phyloP scores from a whole-genome alignment of 2,113 vertebrate species.

The Microcebus lehilahytsara region DNA sequence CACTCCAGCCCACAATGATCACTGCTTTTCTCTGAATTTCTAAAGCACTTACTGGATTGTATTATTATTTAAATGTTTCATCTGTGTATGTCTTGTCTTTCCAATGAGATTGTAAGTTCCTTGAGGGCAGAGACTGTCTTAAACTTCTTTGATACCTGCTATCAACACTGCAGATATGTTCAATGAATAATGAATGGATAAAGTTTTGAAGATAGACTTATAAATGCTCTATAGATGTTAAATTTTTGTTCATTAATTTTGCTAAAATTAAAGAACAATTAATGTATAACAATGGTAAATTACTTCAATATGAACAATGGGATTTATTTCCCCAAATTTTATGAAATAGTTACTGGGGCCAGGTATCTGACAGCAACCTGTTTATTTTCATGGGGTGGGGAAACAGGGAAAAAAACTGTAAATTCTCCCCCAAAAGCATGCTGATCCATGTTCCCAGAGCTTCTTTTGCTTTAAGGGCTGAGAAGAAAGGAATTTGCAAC shows the following conservation, averaged over 20 bases:
- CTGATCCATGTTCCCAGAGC: conserved; percentile 75
- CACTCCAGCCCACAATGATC: not conserved
- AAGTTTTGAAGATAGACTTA: conserved; percentile 45
- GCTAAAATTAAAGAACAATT: conserved; percentile 60
- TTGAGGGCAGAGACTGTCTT: conserved; percentile 53
- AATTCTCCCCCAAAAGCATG: conserved; percentile 71
- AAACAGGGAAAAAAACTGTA: conserved; percentile 32
- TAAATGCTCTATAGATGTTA: conserved; percentile 16
- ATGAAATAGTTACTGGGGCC: conserved; percentile 48
- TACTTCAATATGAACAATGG: conserved; percentile 9
- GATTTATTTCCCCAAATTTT: conserved; percentile 24
- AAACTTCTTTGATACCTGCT: conserved; percentile 62
- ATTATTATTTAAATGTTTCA: conserved; percentile 58
- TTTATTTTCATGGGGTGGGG: conserved; percentile 63
- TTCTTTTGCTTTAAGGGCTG: conserved; percentile 74
- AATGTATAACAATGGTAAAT: not conserved
- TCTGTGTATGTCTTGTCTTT: conserved; percentile 61
- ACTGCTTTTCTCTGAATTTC: conserved; percentile 41
- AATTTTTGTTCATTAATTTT: conserved; percentile 61
- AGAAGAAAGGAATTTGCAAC: conserved; percentile 77
- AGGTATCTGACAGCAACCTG: conserved; percentile 51
- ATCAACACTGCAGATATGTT: conserved; percentile 55
- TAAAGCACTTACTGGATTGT: conserved; percentile 52
- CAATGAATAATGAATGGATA: conserved; percentile 29
- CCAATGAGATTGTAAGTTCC: conserved; percentile 58